These are phyloP conservation scores for Cheilosia impressa DNA, from an alignment of 2,888 invertebrate genomes.

Conservation along the genomic window DNA sequence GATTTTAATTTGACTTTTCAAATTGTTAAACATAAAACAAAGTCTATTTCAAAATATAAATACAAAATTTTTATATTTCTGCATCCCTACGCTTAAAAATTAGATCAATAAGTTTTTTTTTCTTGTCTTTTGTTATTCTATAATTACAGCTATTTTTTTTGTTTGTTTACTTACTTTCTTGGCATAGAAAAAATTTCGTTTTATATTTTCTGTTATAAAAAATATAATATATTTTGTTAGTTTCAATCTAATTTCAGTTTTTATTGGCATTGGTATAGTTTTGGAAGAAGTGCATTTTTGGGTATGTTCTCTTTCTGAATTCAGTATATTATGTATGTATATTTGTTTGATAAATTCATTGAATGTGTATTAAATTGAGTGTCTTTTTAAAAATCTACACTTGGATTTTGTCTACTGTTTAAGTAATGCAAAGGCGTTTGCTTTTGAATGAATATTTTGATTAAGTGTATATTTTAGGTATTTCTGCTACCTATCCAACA, in stretches of 20 bases:
- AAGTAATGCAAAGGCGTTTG: conserved; percentile 23
- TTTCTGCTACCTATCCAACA: conserved; percentile 34
- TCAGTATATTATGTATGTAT: conserved; percentile 6
- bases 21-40: conserved; percentile 19
- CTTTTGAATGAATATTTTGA: conserved; percentile 37
- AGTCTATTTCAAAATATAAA: conserved; percentile 54
- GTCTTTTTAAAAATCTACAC: conserved; percentile 10
- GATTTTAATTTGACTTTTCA: conserved; percentile 51
- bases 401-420: conserved; percentile 27
- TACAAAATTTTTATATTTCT: conserved; percentile 49
- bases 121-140: conserved; percentile 71
- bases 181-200: conserved; percentile 64
- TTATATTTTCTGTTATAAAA: conserved; percentile 34
- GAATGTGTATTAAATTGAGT: conserved; percentile 1
- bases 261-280: conserved; percentile 72
- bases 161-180: conserved; percentile 30
- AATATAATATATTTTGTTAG: conserved; percentile 37
- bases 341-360: conserved; percentile 4
- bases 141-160: conserved; percentile 56
- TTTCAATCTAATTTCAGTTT: conserved; percentile 58
- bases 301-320: conserved; percentile 23
- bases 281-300: conserved; percentile 69
- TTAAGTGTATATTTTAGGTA: conserved; percentile 42
- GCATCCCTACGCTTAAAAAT: conserved; percentile 45
- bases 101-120: conserved; percentile 46